Evolutionary conservation across 1,140 invertebrate genomes (phyloP), one percentile per base, ranked within the genome.

Genomic region (Phocides pigmalion): DNA sequence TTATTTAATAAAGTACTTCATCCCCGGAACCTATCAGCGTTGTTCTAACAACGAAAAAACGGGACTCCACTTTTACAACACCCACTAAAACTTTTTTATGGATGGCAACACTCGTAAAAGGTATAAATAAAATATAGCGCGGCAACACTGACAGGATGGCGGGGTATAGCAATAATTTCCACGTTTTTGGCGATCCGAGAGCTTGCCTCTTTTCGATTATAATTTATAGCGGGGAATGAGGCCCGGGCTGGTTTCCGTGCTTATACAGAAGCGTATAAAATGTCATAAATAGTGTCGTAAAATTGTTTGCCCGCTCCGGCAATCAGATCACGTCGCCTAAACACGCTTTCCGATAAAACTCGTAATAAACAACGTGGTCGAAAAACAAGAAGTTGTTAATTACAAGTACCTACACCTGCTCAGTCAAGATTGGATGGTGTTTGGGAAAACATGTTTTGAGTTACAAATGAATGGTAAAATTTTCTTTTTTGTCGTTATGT

Each of bases 31-130:
- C 74, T 79, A 84, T 84, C 79, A 82, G 74, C 71, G 71, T 51
- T 61, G 66, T 74, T 69, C 71, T 81, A 78, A 72, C 74, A 50
- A 72, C n/a, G n/a, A 73, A 75, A 83, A 83, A 85, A 83, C 67
- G 61, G 70, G 54, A 67, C 72, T n/a, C 72, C 67, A 73, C 68
- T 84, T 86, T 88, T 88, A 84, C 79, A 86, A 79, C 82, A 79
- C 77, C 77, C 76, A 88, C 82, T 86, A 86, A 88, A 88, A 84
- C 78, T 85, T 87, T 86, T 88, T 88, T 88, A 88, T 82, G 74
- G 82, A 66, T 83, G 78, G 81, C 74, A 87, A 79, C 85, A 84
- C 84, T 83, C 85, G 82, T 88, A 85, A 88, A 88, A 78, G 79
- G 78, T 88, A 84, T 88, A 88, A 87, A 87, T 84, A 87, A 83